Percentiles rank a stretch among this genome's conserved stretches.
Conservation (phyloP, 1,140 invertebrate species). For the Bombus ignitus region DNA sequence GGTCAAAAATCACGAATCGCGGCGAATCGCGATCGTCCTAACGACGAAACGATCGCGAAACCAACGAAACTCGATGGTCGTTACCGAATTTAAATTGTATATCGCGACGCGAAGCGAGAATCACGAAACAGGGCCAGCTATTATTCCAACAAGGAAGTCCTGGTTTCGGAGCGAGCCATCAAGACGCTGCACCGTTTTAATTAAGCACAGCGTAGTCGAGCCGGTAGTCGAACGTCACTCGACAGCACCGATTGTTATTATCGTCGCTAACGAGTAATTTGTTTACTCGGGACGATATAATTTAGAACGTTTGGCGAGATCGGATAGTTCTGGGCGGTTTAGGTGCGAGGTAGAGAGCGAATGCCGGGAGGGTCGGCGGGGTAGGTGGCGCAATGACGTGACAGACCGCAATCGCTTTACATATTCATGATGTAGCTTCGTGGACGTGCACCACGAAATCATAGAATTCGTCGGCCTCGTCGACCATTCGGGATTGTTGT, state of each 20-base stretch:
- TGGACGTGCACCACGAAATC: constrained; percentile 63
- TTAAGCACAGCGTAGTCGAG: neutral
- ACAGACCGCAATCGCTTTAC: constrained; percentile 67
- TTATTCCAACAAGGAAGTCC: constrained; percentile 7
- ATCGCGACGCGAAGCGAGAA: neutral
- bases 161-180: neutral
- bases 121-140: neutral
- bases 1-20: too few species aligned
- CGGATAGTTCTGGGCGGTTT: constrained; percentile 46
- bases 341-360: neutral
- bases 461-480: constrained; percentile 60
- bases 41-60: constrained; percentile 2
- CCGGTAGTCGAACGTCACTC: neutral
- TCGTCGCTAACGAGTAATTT: constrained; percentile 56
- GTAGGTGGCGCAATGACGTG: constrained; percentile 51
- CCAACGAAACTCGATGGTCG: neutral
- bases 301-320: constrained; percentile 51
- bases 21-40: neutral
- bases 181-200: constrained; percentile 26
- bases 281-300: constrained; percentile 52
- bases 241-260: constrained; percentile 49
- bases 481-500: constrained; percentile 57
- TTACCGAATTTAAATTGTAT: constrained; percentile 33
- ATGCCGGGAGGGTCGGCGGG: neutral
- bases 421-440: constrained; percentile 69